Base-by-base conservation (phyloP, 2,888 invertebrate species). In the Bombylius discolor region DNA sequence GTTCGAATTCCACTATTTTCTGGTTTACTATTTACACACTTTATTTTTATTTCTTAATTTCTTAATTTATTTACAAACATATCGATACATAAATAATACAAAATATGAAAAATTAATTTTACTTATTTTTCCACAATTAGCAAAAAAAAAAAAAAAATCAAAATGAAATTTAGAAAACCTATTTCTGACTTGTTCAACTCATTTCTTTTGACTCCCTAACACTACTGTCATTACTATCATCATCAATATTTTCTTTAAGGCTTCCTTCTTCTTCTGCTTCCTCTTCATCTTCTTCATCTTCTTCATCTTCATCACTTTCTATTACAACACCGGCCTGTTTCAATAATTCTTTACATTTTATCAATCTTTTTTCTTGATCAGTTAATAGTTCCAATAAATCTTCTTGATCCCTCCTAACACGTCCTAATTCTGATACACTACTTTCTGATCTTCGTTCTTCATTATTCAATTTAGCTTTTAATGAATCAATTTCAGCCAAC, bases 301-400 rank as follows among this genome's bases (percentile, higher is more conserved):
- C 73, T 1, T 74, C 75, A 0, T 74, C 75, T 0, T 78, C 77
- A 42, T 77, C 72, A 57, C 79, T 79, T 1, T 65, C 65, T 2
- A 66, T 59, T 1, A 62, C 53, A 44, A 66, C 57, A 13, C 70
- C 84, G 33, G 81, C 74, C 0, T 78, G 73, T 13, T 74, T 62
- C 33, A 84, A 68, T 51, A 77, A 77, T 62, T 77, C 70, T 64
- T 82, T 85, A 71, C 85, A 89, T 52, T 80, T 76, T 49, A 76
- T 77, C 45, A 91, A 73, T 71, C 87, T 87, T 53, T 68, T 69
- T 59, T 73, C 96, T 78, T 97, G 95, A 70, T 97, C 93, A 1
- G 91, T 86, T 46, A 98, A 76, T 57, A 98, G 74, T 66, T 90
- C 87, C 56, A 98, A 73, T 60, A 98, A 74, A 73, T 97, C 95